Percentiles rank a stretch among this genome's conserved stretches.
Evolutionary conservation across 2,797 vertebrate species (phyloP).

Genomic region (Rhynchotus rufescens): DNA sequence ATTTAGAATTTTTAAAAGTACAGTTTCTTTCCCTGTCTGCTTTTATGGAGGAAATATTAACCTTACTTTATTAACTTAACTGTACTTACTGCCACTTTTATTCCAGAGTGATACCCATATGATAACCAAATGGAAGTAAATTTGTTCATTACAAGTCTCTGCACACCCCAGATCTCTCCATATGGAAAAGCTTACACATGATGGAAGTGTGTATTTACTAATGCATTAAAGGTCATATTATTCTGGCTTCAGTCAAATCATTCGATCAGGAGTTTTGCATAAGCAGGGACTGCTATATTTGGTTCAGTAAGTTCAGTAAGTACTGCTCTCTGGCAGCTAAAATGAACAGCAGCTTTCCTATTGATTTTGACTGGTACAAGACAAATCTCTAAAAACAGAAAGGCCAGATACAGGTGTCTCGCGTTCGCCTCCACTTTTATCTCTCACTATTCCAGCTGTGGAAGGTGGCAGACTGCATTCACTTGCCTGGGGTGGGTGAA

Average conservation of each 20-base stretch:
- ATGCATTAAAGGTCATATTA: conserved; percentile 33
- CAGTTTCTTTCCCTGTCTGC: background rate
- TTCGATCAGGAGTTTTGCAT: background rate
- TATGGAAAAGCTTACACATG: background rate
- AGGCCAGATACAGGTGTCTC: background rate
- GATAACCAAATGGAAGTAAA: background rate
- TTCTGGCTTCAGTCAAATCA: background rate
- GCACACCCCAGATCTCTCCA: background rate
- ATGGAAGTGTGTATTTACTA: conserved; percentile 39
- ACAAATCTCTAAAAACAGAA: background rate
- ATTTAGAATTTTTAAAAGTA: background rate
- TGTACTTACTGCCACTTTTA: background rate
- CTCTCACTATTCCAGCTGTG: background rate
- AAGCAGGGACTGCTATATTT: background rate
- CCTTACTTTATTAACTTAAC: conserved; percentile 14
- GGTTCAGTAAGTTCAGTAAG: background rate
- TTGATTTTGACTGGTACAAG: background rate
- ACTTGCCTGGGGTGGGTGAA: background rate
- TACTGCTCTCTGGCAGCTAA: background rate
- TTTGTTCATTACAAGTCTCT: background rate
- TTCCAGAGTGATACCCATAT: too few species aligned
- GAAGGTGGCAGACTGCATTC: background rate
- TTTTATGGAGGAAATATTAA: conserved; percentile 5
- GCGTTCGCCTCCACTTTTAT: background rate
- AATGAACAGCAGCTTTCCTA: background rate